Percentiles rank a stretch among this genome's conserved stretches.
These are phyloP conservation scores for Antheraea pernyi DNA, from an alignment of 1,140 invertebrate species.

Conservation along the genomic window DNA sequence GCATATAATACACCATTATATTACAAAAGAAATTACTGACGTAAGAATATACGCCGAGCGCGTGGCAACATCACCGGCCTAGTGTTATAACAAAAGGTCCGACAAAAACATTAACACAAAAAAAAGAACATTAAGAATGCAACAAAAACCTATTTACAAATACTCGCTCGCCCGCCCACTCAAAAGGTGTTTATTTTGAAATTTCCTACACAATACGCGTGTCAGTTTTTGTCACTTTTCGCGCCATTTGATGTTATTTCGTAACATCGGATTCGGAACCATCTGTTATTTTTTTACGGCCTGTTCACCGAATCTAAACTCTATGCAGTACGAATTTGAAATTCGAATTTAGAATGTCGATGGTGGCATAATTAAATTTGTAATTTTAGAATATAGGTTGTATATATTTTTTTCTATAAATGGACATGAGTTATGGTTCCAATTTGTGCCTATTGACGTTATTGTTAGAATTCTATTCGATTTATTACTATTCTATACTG, in stretches of 20 bases:
- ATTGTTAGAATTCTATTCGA: conserved; percentile 46
- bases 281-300: not conserved
- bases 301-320: conserved; percentile 7
- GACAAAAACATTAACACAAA: conserved; percentile 26
- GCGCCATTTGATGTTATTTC: conserved; percentile 77
- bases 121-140: conserved; percentile 50
- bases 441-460: conserved; percentile 67
- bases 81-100: conserved; percentile 20
- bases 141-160: conserved; percentile 76
- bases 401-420: conserved; percentile 34
- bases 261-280: conserved; percentile 14
- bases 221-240: conserved; percentile 66
- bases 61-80: conserved; percentile 41
- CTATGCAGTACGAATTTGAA: conserved; percentile 10
- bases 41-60: conserved; percentile 22
- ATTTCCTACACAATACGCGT: conserved; percentile 63
- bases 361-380: conserved; percentile 6
- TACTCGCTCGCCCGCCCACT: conserved; percentile 72
- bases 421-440: conserved; percentile 65
- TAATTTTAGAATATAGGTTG: not conserved
- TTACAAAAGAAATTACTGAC: conserved; percentile 15
- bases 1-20: not conserved
- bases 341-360: conserved; percentile 23
- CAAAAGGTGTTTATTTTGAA: conserved; percentile 78
- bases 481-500: conserved; percentile 56